Conservation (phyloP, 1,140 invertebrate species). For the Chironomus tepperi region DNA sequence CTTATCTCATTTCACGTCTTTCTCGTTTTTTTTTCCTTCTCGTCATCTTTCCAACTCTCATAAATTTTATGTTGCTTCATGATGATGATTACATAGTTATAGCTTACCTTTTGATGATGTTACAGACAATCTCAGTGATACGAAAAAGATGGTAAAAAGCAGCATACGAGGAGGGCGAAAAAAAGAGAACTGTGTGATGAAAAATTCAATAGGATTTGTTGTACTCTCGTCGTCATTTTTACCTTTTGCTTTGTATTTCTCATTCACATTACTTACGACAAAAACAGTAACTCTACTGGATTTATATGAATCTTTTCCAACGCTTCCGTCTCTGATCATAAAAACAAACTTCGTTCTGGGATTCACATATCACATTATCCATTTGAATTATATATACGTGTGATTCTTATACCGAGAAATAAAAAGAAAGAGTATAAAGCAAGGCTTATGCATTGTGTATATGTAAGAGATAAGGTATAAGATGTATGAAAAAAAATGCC, state of each 20-base stretch:
- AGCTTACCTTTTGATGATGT: slow-evolving; percentile 24
- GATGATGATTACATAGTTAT: slow-evolving; percentile 22
- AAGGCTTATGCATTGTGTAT: neutral
- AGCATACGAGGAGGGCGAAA: neutral
- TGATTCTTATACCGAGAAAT: neutral
- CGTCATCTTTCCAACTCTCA: neutral
- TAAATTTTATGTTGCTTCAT: slow-evolving; percentile 18
- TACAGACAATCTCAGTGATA: slow-evolving; percentile 21
- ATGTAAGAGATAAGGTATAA: slow-evolving; percentile 8
- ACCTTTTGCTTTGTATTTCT: neutral
- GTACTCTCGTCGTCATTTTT: neutral
- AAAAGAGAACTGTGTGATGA: neutral
- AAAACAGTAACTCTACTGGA: slow-evolving; percentile 1
- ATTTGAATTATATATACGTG: slow-evolving; percentile 22
- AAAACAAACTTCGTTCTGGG: slow-evolving; percentile 22
- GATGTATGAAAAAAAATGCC: slow-evolving; percentile 1
- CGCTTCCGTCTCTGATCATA: neutral
- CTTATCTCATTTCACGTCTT: too few species aligned
- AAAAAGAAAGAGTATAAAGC: neutral
- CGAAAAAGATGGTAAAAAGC: neutral
- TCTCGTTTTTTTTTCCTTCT: neutral
- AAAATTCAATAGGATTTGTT: slow-evolving; percentile 23
- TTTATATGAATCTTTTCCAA: slow-evolving; percentile 19
- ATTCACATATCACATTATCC: slow-evolving; percentile 24
- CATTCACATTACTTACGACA: neutral